Evolutionary conservation across 1,140 invertebrate genomes (phyloP).

Genomic region (Drosophila hydei): DNA sequence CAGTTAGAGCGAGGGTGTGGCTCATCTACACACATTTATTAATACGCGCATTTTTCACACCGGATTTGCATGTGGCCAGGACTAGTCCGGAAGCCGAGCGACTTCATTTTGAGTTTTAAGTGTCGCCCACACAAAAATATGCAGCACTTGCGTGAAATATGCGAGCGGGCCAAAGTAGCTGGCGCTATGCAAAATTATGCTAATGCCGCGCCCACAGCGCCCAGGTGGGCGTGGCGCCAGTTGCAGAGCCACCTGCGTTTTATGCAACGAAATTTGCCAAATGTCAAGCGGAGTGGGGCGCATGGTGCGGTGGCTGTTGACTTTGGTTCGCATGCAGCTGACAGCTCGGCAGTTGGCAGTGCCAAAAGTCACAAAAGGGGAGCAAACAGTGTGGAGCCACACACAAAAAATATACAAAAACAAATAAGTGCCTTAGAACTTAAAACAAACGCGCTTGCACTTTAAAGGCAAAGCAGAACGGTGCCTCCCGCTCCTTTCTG

Average conservation of each 20-base stretch:
- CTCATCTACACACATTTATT: constrained; percentile 60
- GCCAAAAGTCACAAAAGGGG: neutral
- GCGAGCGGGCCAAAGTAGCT: constrained; percentile 58
- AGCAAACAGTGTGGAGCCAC: neutral
- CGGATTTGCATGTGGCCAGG: constrained; percentile 51
- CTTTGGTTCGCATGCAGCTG: constrained; percentile 41
- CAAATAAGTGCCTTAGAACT: constrained; percentile 60
- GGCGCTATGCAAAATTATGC: constrained; percentile 78
- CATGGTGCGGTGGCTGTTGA: constrained; percentile 33
- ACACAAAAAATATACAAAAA: constrained; percentile 2
- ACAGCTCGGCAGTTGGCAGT: constrained; percentile 33
- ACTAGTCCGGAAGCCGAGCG: constrained; percentile 27
- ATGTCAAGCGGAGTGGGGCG: constrained; percentile 16
- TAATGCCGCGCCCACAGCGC: constrained; percentile 51
- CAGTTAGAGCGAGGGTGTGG: constrained; percentile 4
- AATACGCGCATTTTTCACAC: constrained; percentile 72
- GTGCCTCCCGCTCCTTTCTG: neutral
- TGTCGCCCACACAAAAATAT: constrained; percentile 64
- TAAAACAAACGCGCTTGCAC: constrained; percentile 67
- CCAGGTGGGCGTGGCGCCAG: constrained; percentile 46
- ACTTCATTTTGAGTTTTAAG: constrained; percentile 80
- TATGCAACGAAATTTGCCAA: constrained; percentile 56
- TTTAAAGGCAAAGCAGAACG: constrained; percentile 56
- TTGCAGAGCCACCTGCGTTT: constrained; percentile 37
- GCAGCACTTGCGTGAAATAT: constrained; percentile 76